These are phyloP conservation scores for Bicyclus anynana DNA, from an alignment of 1,140 invertebrate genomes.

Conservation along the genomic window DNA sequence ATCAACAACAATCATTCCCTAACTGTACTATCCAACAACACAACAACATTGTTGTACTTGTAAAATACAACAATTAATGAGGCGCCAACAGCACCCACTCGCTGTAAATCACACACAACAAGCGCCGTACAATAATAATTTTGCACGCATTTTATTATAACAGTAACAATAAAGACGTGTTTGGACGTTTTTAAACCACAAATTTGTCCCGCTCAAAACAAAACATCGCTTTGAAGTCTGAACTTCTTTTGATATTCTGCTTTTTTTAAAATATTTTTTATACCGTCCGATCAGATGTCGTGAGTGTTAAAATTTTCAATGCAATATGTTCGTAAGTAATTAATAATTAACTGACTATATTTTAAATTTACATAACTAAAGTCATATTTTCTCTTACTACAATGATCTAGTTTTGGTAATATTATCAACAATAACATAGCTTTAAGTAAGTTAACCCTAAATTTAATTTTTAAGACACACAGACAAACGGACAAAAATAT, in stretches of 20 bases:
- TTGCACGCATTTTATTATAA: slow-evolving; percentile 60
- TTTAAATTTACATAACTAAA: no score
- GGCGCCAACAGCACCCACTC: slow-evolving; percentile 28
- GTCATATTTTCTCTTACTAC: no score
- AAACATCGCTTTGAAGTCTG: slow-evolving; percentile 56
- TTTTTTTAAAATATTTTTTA: slow-evolving; percentile 26
- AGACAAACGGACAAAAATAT: no score
- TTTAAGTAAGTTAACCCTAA: no score
- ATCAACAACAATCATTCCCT: background rate
- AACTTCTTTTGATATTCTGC: slow-evolving; percentile 33
- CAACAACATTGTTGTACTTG: slow-evolving; percentile 32
- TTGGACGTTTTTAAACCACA: slow-evolving; percentile 50
- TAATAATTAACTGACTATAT: no score
- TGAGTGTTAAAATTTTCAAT: no score
- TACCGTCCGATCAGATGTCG: background rate
- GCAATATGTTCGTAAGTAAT: no score
- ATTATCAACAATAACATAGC: no score
- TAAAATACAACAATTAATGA: slow-evolving; percentile 36
- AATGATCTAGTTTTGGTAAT: no score
- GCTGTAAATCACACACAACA: slow-evolving; percentile 51
- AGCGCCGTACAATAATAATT: slow-evolving; percentile 54
- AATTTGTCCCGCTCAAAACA: slow-evolving; percentile 49
- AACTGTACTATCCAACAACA: background rate
- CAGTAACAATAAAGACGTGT: slow-evolving; percentile 61
- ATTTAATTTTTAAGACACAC: no score